These are phyloP conservation scores for Cryptoleucopteryx plumbea DNA, from an alignment of 2,113 vertebrate genomes.

Conservation along the genomic window DNA sequence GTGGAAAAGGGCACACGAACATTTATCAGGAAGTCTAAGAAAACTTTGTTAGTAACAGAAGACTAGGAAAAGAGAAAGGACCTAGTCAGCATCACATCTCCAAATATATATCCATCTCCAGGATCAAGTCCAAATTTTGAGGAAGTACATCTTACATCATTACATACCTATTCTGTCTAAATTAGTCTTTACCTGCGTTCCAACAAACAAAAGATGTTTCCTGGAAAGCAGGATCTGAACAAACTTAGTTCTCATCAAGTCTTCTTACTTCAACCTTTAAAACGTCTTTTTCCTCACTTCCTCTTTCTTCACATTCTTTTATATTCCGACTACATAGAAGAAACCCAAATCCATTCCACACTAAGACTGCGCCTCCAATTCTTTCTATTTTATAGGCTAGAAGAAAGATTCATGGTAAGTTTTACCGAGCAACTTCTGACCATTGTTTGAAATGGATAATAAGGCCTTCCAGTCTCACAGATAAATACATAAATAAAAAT, in stretches of 20 bases:
- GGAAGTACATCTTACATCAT: not conserved
- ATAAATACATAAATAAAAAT: not conserved
- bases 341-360: not conserved
- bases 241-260: not conserved
- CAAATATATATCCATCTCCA: accelerated
- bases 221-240: not conserved
- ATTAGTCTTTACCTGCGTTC: not conserved
- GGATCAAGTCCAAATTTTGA: not conserved
- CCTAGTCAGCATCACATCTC: not conserved
- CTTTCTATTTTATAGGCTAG: not conserved
- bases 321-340: not conserved
- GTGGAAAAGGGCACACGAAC: not conserved
- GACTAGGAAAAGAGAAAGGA: not conserved
- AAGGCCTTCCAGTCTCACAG: not conserved
- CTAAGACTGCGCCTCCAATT: not conserved
- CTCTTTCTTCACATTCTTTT: not conserved
- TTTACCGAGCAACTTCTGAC: not conserved
- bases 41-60: not conserved
- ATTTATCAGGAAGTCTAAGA: not conserved
- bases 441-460: not conserved
- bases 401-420: accelerated
- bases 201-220: not conserved
- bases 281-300: not conserved
- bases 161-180: not conserved
- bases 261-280: not conserved